Conservation (phyloP, 2,113 vertebrate species). For the Callipepla squamata region DNA sequence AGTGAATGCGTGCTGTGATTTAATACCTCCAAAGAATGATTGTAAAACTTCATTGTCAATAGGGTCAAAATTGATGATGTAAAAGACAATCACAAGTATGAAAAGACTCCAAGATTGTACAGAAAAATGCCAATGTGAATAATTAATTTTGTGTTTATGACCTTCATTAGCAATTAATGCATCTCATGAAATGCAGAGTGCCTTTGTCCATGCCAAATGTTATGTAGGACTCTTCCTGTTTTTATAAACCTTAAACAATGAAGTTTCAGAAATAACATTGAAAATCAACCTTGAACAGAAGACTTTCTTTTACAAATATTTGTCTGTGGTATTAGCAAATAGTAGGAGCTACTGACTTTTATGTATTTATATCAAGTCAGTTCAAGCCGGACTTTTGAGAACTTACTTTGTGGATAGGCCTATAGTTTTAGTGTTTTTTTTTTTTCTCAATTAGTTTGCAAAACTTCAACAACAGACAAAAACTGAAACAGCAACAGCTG, state of each 20-base stretch:
- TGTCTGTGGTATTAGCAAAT: neutral
- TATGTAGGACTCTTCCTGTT: neutral
- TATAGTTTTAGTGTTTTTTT: neutral
- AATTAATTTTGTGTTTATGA: neutral
- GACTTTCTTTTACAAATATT: neutral
- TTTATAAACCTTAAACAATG: neutral
- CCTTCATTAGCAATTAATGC: neutral
- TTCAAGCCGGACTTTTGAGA: neutral
- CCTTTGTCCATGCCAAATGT: neutral
- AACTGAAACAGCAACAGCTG: neutral
- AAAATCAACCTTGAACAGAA: neutral
- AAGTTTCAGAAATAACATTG: neutral
- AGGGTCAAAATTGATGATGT: neutral
- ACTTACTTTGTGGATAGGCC: neutral
- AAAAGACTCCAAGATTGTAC: neutral
- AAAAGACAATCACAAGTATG: neutral
- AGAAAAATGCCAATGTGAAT: neutral
- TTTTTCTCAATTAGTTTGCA: too few relatives aligned
- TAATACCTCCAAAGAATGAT: neutral
- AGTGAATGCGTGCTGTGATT: neutral
- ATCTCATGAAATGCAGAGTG: neutral
- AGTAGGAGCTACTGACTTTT: neutral
- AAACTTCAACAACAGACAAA: too few relatives aligned
- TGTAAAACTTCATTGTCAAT: neutral
- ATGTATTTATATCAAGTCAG: neutral